Base-by-base conservation (phyloP, 2,888 invertebrate genomes). In the Urechis unicinctus region DNA sequence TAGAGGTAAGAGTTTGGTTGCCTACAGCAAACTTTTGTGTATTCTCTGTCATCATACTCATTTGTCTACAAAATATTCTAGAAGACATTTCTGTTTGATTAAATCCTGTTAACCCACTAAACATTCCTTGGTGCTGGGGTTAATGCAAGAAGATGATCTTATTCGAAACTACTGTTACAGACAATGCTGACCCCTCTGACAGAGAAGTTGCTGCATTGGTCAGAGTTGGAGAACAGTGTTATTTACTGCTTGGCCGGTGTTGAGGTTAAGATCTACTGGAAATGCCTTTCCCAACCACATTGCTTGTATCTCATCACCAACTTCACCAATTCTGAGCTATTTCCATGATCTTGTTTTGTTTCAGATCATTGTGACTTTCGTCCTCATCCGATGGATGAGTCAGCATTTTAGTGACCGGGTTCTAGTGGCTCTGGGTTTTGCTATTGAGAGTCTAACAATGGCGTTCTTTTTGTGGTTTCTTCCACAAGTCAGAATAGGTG, bases 111-210 rank as follows among this genome's bases (percentile, higher is more conserved):
- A 24, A n/a, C n/a, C n/a, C n/a, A n/a, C n/a, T n/a, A n/a, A n/a
- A n/a, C n/a, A n/a, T n/a, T n/a, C n/a, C n/a, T n/a, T n/a, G n/a
- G n/a, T n/a, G n/a, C n/a, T n/a, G n/a, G n/a, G n/a, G n/a, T n/a
- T n/a, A n/a, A n/a, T n/a, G n/a, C n/a, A n/a, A n/a, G n/a, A n/a
- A n/a, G 26, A 9, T 47, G 47, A 24, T 47, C 24, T 47, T 47
- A 24, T 47, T 24, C n/a, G n/a, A n/a, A 29, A 30, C n/a, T 17
- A 5, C 36, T 9, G 9, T 43, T 29, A n/a, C 31, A 78, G 78
- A 77, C 79, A 6, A 71, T 79, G 64, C 71, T 76, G 2, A 79
- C 78, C 1, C 78, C 79, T 2, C 61, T 79, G 26, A 73, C 78
- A 50, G 64, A 73, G 53, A 67, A 68, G 22, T 65, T 72, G 36